A percentile compares a stretch with the other conserved stretches of the same genome.
Evolutionary conservation across 2,888 invertebrate genomes (phyloP).

Genomic region (Buathra laborator): DNA sequence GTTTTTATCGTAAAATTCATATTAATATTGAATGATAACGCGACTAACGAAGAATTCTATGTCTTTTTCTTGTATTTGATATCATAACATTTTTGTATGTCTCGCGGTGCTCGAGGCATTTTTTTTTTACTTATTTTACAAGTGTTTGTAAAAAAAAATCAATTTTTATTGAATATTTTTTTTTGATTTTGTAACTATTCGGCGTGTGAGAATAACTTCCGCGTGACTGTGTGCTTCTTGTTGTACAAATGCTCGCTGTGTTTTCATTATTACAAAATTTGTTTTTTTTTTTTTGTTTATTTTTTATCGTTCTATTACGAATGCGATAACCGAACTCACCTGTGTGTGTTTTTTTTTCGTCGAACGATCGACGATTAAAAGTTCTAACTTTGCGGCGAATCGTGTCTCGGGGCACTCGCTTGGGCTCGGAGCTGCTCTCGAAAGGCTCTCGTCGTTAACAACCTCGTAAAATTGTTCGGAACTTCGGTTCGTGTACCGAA

Average conservation of each 20-base stretch:
- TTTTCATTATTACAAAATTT: constrained; percentile 25
- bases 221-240: constrained; percentile 23
- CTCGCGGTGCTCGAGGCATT: constrained; percentile 45
- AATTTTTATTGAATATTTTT: constrained; percentile 1
- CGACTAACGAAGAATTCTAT: constrained; percentile 44
- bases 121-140: constrained; percentile 27
- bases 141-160: background rate
- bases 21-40: constrained; percentile 33
- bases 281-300: background rate
- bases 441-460: constrained; percentile 10
- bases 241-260: background rate
- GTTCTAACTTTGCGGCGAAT: constrained; percentile 18
- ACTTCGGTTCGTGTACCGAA: background rate
- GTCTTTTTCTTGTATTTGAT: background rate
- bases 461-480: constrained; percentile 5
- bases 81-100: constrained; percentile 14
- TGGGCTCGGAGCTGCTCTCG: background rate
- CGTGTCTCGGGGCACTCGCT: background rate
- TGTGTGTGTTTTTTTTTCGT: background rate
- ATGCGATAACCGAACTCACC: constrained; percentile 8
- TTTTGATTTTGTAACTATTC: too few relatives aligned
- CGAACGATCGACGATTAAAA: background rate
- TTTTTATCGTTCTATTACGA: background rate
- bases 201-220: constrained; percentile 33
- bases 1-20: background rate